Percentiles rank a stretch among this genome's conserved stretches.
These are phyloP conservation scores for Caenorhabditis sp. DNA, from an alignment of 2,888 invertebrate species.

Conservation along the genomic window DNA sequence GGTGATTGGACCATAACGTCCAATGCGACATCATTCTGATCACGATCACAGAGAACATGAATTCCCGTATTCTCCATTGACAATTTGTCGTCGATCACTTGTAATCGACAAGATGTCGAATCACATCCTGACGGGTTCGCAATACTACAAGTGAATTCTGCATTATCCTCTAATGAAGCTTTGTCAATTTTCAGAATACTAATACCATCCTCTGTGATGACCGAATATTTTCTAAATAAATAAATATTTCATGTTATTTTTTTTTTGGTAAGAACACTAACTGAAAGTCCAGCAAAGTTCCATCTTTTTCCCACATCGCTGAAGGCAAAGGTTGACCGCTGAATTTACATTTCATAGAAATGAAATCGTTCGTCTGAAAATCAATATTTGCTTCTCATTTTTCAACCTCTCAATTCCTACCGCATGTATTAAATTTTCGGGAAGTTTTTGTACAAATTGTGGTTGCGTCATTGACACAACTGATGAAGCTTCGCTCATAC, in stretches of 20 bases:
- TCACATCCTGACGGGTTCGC: slow-evolving; percentile 85
- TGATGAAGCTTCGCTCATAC: slow-evolving; percentile 28
- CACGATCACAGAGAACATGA: slow-evolving; percentile 55
- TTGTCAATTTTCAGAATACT: slow-evolving; percentile 55
- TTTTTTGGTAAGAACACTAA: slow-evolving; percentile 5
- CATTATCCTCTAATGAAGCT: slow-evolving; percentile 79
- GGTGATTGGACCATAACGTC: slow-evolving; percentile 56
- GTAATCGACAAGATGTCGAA: slow-evolving; percentile 74
- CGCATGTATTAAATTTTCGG: slow-evolving; percentile 24
- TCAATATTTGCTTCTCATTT: background rate
- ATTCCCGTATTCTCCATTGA: slow-evolving; percentile 48
- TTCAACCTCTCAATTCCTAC: background rate
- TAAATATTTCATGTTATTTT: background rate
- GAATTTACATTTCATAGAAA: slow-evolving; percentile 51
- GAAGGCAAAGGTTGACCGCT: slow-evolving; percentile 59
- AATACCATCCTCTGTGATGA: slow-evolving; percentile 66
- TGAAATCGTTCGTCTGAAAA: slow-evolving; percentile 37
- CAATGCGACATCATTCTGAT: slow-evolving; percentile 56
- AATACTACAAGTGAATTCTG: slow-evolving; percentile 84
- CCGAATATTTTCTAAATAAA: slow-evolving; percentile 52
- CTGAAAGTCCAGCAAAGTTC: slow-evolving; percentile 47
- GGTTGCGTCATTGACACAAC: slow-evolving; percentile 25
- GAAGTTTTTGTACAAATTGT: slow-evolving; percentile 38
- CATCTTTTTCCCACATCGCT: slow-evolving; percentile 60
- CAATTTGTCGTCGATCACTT: slow-evolving; percentile 55